Conservation (phyloP, 1,140 invertebrate genomes). For the Bursaphelenchus mucronatus region DNA sequence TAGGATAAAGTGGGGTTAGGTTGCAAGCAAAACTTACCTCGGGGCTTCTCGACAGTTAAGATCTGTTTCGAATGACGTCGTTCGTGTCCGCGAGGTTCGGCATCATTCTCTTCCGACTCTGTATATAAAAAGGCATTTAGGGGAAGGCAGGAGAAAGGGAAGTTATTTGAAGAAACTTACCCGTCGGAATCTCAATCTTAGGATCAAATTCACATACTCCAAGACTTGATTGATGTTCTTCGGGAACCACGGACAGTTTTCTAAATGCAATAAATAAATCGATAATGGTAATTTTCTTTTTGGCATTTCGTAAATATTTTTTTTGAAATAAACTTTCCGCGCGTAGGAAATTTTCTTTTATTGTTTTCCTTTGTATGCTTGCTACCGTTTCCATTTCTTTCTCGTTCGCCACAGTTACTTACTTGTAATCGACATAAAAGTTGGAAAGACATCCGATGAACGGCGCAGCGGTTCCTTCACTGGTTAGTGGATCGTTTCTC, state of each 20-base stretch:
- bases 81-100: constrained; percentile 24
- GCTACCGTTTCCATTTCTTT: too few species aligned
- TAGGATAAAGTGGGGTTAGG: too few species aligned
- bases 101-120: not conserved
- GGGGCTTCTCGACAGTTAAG: constrained; percentile 18
- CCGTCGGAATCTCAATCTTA: not conserved
- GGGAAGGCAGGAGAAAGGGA: too few species aligned
- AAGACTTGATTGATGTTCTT: constrained; percentile 52
- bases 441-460: constrained; percentile 59
- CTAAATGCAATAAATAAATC: constrained; percentile 32
- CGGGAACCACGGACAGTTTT: constrained; percentile 48
- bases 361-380: too few species aligned
- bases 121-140: too few species aligned
- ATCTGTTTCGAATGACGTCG: constrained; percentile 30
- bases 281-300: too few species aligned
- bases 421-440: constrained; percentile 55
- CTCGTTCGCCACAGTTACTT: not conserved
- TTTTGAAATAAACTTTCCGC: too few species aligned
- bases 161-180: too few species aligned
- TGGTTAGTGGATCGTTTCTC: constrained; percentile 1
- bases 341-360: too few species aligned
- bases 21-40: too few species aligned
- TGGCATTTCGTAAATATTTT: too few species aligned
- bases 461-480: constrained; percentile 33
- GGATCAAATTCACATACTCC: constrained; percentile 44